Conservation (phyloP, 2,113 vertebrate species). For the Ptilorrhoa leucosticta region DNA sequence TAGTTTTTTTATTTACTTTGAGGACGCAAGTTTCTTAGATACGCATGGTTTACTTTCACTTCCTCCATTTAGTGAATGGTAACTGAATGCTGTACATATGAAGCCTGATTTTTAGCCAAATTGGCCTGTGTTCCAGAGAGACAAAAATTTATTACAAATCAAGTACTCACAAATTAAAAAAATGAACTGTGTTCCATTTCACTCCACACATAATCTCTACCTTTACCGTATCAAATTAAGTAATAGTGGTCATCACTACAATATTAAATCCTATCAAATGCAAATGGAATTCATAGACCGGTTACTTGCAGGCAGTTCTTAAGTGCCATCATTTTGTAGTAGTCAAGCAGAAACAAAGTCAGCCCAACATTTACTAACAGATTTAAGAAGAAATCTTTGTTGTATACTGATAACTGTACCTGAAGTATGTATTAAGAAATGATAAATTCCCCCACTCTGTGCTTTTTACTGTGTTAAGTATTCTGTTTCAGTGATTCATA, state of each 20-base stretch:
- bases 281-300: not conserved
- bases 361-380: not conserved
- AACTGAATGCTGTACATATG: not conserved
- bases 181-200: not conserved
- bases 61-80: not conserved
- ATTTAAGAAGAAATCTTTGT: not conserved
- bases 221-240: not conserved
- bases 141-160: not conserved
- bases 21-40: not conserved
- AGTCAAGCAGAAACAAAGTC: not conserved
- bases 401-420: not conserved
- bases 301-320: not conserved
- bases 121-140: not conserved
- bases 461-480: not conserved
- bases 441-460: fast-evolving
- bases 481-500: not conserved
- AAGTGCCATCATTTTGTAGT: not conserved
- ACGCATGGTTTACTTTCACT: not conserved
- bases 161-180: not conserved
- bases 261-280: not conserved
- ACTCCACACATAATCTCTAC: not conserved
- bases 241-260: not conserved
- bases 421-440: not conserved
- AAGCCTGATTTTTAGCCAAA: not conserved
- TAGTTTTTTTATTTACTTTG: not conserved